A percentile compares a stretch with the other conserved stretches of the same genome.
phyloP scores from a whole-genome alignment of 2,888 invertebrate species.

The Tipula vernalis region DNA sequence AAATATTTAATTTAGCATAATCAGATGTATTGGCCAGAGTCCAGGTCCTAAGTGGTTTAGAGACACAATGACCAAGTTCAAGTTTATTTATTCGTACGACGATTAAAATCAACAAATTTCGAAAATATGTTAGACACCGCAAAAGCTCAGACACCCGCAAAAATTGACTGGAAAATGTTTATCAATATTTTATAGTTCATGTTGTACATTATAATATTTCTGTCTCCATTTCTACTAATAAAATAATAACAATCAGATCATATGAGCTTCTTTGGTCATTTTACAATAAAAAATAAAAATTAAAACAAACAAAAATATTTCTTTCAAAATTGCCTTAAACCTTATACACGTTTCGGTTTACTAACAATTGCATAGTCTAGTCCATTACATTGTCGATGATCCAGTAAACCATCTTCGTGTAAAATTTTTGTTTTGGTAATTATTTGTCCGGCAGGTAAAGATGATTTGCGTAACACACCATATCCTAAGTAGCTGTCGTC shows the following conservation, averaged over 20 bases:
- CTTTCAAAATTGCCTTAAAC: background rate
- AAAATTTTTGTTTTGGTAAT: slow-evolving; percentile 36
- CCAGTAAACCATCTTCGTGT: slow-evolving; percentile 28
- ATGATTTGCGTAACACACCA: slow-evolving; percentile 59
- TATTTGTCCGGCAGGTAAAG: slow-evolving; percentile 41
- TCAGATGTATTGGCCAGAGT: background rate
- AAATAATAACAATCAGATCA: background rate
- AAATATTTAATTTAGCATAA: background rate
- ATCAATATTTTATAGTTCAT: background rate
- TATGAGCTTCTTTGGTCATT: background rate
- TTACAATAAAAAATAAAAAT: background rate
- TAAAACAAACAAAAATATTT: background rate
- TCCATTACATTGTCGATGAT: slow-evolving; percentile 60
- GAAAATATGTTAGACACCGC: background rate
- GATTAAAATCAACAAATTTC: background rate
- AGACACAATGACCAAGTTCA: background rate
- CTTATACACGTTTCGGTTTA: slow-evolving; percentile 62
- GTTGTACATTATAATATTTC: background rate
- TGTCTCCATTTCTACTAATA: background rate
- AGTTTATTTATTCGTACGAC: background rate
- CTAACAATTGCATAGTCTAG: slow-evolving; percentile 72
- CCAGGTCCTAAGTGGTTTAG: too few relatives aligned
- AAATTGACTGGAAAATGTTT: background rate
- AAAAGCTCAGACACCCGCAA: background rate
- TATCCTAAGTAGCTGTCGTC: slow-evolving; percentile 74